Evolutionary conservation across 2,113 vertebrate genomes (phyloP), one percentile per base, ranked within the genome.

Genomic region (Etheostoma cragini): DNA sequence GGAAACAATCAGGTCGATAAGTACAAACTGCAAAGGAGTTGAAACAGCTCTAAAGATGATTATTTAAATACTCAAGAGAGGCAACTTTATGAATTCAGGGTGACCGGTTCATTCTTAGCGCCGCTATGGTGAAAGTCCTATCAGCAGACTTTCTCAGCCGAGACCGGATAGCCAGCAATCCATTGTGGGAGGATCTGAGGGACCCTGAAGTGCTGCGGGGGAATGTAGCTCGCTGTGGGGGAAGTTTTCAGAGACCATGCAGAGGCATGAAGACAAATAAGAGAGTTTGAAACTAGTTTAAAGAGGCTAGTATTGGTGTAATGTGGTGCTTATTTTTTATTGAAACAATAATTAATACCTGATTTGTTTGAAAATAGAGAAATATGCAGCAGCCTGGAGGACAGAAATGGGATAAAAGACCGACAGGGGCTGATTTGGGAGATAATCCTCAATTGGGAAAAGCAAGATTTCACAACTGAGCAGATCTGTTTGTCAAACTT

Each of bases 171-270:
- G 66, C 70, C 66, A 21, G 71, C n/a, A 75, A 80, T 26, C 60
- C 64, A 11, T 21, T 19, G 91, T 90, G 86, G 89, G 91, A 87
- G 78, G 86, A 89, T 91, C 78, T 84, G 70, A 92, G 76, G 70
- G 71, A 74, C 74, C 68, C 42, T 33, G 65, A 68, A 14, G 54
- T 63, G 86, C 81, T 87, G 78, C 69, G 42, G 79, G 79, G 79
- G 77, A 71, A 71, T 24, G 67, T 26, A 47, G 60, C 73, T 75
- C 66, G 64, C 78, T 81, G 76, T 68, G 75, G 80, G 78, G 78
- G 74, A 79, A 49, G 77, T 84, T 89, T 82, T 69, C 76, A 68
- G 70, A 86, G 68, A 85, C 62, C 74, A 76, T 81, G 87, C 76
- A 88, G 83, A 81, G 88, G 79, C 82, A 76, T 80, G 66, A 87